Evolutionary conservation across 1,140 invertebrate species (phyloP), one percentile per base, ranked within the genome.

Genomic region (Euborellia annulipes): DNA sequence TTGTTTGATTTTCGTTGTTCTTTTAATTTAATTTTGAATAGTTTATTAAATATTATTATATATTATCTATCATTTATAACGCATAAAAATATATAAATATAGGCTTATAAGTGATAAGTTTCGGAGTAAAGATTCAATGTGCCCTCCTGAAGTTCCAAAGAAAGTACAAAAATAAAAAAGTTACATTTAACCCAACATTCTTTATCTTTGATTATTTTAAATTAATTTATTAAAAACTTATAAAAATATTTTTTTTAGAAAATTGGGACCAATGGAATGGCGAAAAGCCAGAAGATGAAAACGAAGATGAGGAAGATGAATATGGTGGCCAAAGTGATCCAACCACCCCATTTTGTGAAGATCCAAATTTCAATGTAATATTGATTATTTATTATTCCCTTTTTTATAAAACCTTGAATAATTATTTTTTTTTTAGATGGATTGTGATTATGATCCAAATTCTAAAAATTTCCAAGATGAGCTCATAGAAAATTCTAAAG

Each of bases 371-470:
- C 54, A 82, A 78, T 72, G 80, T 82, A 64, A 68, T 41, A 50
- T 22, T 42, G 32, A 17, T 42, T 21, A 47, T 50, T 52, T 30
- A 20, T 43, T 37, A 27, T 43, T 41, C 45, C 39, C 17, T 40
- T 23, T 1, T 38, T 45, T 40, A 23, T 23, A 23, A 30, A 42
- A 42, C n/a, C 19, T 27, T n/a, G n/a, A n/a, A 34, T 41, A 41
- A 38, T 36, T 19, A 43, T 8, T 43, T 46, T 52, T 52, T 57
- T 62, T 63, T 49, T 51, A 85, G 82, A 90, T 90, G 86, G 86
- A 89, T 63, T 84, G 81, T 52, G 86, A 90, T 58, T 89, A 82
- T 62, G 73, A 86, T 62, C 74, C 77, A 0, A 61, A 59, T 46
- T 50, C 61, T 36, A 67, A 72, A 55, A 60, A 57, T 20, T 38